phyloP scores from a whole-genome alignment of 1,140 invertebrate genomes.

The Zaprionus ghesquierei region DNA sequence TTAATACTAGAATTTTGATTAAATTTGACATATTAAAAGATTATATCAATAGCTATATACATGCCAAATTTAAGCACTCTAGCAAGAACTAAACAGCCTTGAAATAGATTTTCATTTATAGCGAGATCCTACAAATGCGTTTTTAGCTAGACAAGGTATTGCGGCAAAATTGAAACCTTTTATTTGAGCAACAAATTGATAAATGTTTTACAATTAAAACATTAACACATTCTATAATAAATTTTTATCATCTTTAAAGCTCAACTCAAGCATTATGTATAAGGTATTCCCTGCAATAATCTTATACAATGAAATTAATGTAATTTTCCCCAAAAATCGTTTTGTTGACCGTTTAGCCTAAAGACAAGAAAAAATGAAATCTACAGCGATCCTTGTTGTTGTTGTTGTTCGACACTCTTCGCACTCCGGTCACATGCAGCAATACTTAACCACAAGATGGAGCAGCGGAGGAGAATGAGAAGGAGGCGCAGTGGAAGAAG shows the following conservation, averaged over 20 bases:
- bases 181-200: too few relatives aligned
- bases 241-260: not conserved
- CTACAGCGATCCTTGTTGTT: constrained; percentile 17
- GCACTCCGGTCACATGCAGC: constrained; percentile 46
- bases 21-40: not conserved
- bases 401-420: constrained; percentile 40
- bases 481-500: constrained; percentile 17
- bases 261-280: not conserved
- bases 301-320: constrained; percentile 15
- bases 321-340: constrained; percentile 22
- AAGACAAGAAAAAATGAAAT: constrained; percentile 13
- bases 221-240: not conserved
- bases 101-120: not conserved
- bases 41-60: not conserved
- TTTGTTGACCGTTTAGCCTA: constrained; percentile 15
- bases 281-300: not conserved
- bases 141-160: too few relatives aligned
- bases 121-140: too few relatives aligned
- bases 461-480: constrained; percentile 14
- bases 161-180: too few relatives aligned
- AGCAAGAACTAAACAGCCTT: not conserved
- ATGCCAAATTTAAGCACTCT: not conserved
- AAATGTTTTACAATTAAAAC: not conserved
- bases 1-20: not conserved
- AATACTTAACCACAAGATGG: constrained; percentile 21